phyloP scores from a whole-genome alignment of 1,140 invertebrate species.

The Tenebrio molitor region DNA sequence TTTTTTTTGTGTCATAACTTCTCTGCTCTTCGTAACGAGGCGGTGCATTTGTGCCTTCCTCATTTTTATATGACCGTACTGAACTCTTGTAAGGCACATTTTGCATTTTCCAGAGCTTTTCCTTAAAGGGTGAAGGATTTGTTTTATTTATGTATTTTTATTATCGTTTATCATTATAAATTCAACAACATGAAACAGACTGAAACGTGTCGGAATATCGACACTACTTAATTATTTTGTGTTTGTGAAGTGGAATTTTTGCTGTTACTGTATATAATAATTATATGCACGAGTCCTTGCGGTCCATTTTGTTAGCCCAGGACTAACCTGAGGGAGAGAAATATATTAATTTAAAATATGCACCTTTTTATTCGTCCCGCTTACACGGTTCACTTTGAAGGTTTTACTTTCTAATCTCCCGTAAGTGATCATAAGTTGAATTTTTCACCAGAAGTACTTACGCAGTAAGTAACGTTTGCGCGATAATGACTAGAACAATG shows the following conservation, averaged over 20 bases:
- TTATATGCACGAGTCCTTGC: conserved; percentile 62
- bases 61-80: conserved; percentile 63
- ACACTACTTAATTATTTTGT: conserved; percentile 55
- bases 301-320: conserved; percentile 65
- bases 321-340: conserved; percentile 66
- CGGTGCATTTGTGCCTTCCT: conserved; percentile 64
- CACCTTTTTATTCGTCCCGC: conserved; percentile 32
- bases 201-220: conserved; percentile 50
- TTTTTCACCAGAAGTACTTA: too few species aligned
- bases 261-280: conserved; percentile 56
- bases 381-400: too few species aligned
- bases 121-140: conserved; percentile 42
- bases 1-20: conserved; percentile 63
- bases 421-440: too few species aligned
- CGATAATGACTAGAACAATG: too few species aligned
- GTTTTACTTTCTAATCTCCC: too few species aligned
- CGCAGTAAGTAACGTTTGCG: too few species aligned
- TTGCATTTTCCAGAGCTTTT: conserved; percentile 43
- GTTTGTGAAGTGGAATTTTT: conserved; percentile 58
- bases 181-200: conserved; percentile 47
- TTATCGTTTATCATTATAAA: conserved; percentile 33
- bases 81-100: conserved; percentile 54
- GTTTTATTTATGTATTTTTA: conserved; percentile 47
- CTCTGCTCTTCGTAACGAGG: conserved; percentile 61
- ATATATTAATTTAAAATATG: conserved; percentile 57